A percentile compares a stretch with the other conserved stretches of the same genome.
Evolutionary conservation across 2,888 invertebrate genomes (phyloP).

Genomic region (Ophion costatus): DNA sequence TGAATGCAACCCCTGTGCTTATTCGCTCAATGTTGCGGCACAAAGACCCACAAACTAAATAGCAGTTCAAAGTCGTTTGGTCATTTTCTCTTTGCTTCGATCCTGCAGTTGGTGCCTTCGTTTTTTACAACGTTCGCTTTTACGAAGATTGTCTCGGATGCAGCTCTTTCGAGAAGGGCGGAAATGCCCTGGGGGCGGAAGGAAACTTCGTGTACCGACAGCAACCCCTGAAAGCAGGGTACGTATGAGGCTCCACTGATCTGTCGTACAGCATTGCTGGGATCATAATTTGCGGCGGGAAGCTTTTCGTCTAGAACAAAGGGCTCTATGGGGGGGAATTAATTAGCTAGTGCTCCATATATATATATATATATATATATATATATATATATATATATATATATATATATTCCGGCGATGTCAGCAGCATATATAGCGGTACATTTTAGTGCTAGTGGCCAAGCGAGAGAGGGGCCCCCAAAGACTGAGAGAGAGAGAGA

Average conservation of each 20-base stretch:
- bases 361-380: constrained; percentile 54
- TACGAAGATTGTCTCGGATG: not conserved
- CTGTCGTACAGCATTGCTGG: constrained; percentile 11
- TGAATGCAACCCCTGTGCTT: not conserved
- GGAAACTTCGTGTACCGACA: constrained; percentile 9
- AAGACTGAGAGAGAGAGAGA: constrained; percentile 45
- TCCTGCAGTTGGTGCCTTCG: not conserved
- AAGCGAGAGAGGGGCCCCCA: constrained; percentile 68
- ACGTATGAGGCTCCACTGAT: constrained; percentile 19
- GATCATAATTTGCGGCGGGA: constrained; percentile 72
- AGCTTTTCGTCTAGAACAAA: constrained; percentile 79
- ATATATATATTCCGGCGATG: constrained; percentile 64
- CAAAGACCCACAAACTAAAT: not conserved
- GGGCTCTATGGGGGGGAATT: constrained; percentile 78
- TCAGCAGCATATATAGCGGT: constrained; percentile 15
- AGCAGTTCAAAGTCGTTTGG: constrained; percentile 15
- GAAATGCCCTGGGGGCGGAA: not conserved
- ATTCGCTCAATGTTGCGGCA: not conserved
- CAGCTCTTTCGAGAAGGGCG: not conserved
- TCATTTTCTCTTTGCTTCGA: constrained; percentile 11
- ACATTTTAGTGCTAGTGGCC: constrained; percentile 44
- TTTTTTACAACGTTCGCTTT: constrained; percentile 24
- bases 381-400: no score
- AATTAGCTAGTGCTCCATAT: constrained; percentile 77
- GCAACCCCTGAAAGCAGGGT: constrained; percentile 32